Conservation (phyloP, 2,113 vertebrate genomes). For the Apistogramma diplotaenia region DNA sequence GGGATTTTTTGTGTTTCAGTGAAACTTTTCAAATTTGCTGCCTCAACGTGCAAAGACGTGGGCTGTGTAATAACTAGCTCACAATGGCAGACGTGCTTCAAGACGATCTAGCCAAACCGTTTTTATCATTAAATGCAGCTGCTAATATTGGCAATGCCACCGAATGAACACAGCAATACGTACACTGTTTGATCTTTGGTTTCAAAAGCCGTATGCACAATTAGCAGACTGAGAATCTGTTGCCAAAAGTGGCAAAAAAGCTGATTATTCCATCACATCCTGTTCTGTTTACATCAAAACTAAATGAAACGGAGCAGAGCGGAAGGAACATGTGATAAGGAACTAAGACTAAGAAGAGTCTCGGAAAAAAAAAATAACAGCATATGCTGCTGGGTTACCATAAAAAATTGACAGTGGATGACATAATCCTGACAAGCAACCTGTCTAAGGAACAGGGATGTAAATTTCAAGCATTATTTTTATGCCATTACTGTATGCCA, state of each 20-base stretch:
- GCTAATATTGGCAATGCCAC: neutral
- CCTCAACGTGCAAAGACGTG: neutral
- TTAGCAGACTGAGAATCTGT: neutral
- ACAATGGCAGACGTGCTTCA: neutral
- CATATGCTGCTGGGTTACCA: neutral
- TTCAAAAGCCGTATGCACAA: neutral
- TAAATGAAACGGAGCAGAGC: neutral
- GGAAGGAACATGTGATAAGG: neutral
- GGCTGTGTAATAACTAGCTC: neutral
- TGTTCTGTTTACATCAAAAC: too few species aligned
- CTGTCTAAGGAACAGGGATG: too few species aligned
- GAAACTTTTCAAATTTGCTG: constrained; percentile 1
- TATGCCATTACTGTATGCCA: too few species aligned
- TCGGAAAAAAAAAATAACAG: neutral
- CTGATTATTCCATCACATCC: neutral
- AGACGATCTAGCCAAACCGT: neutral
- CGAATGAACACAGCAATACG: neutral
- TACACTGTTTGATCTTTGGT: neutral
- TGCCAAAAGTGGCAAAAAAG: neutral
- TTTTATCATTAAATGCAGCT: neutral
- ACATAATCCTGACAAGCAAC: neutral
- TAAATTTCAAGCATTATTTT: too few species aligned
- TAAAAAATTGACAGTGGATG: neutral
- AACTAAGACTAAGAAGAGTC: neutral
- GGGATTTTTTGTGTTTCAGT: neutral